phyloP scores from a whole-genome alignment of 2,797 vertebrate species.

The Typhlichthys eigenmanni region DNA sequence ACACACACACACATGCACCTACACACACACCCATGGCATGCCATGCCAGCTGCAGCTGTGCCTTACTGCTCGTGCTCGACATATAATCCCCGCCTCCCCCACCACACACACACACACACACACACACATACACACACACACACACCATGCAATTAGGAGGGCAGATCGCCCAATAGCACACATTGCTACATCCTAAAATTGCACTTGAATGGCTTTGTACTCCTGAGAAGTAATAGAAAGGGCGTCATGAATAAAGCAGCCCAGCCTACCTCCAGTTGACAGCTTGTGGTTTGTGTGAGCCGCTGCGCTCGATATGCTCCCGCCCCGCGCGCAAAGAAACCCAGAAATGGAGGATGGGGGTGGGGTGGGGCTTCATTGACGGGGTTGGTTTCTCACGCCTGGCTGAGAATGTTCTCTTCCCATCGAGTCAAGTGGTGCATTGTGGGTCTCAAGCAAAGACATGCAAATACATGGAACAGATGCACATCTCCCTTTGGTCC shows the following conservation, averaged over 20 bases:
- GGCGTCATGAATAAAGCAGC: constrained; percentile 50
- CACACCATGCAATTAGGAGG: constrained; percentile 75
- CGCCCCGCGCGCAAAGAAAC: constrained; percentile 55
- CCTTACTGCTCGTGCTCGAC: constrained; percentile 59
- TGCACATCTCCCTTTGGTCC: constrained; percentile 63
- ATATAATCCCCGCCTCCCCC: constrained; percentile 29
- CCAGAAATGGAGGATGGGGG: constrained; percentile 37
- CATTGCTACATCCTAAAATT: constrained; percentile 74
- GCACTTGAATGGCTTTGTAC: constrained; percentile 57
- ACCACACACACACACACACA: constrained; percentile 65
- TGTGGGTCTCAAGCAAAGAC: constrained; percentile 74
- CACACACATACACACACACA: constrained; percentile 63
- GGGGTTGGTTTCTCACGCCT: constrained; percentile 75
- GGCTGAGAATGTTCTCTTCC: constrained; percentile 73
- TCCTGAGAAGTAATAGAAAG: constrained; percentile 53
- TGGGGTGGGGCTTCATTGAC: constrained; percentile 57
- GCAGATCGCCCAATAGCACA: constrained; percentile 69
- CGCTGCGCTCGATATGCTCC: constrained; percentile 61
- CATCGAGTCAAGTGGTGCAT: constrained; percentile 77
- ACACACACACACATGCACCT: no score
- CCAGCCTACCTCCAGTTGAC: constrained; percentile 57
- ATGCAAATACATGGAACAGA: constrained; percentile 79
- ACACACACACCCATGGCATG: constrained; percentile 65
- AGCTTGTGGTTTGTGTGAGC: constrained; percentile 69
- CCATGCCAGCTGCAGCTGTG: constrained; percentile 78